These are phyloP conservation scores for Hirundo rustica DNA, from an alignment of 2,797 vertebrate genomes.

Conservation along the genomic window DNA sequence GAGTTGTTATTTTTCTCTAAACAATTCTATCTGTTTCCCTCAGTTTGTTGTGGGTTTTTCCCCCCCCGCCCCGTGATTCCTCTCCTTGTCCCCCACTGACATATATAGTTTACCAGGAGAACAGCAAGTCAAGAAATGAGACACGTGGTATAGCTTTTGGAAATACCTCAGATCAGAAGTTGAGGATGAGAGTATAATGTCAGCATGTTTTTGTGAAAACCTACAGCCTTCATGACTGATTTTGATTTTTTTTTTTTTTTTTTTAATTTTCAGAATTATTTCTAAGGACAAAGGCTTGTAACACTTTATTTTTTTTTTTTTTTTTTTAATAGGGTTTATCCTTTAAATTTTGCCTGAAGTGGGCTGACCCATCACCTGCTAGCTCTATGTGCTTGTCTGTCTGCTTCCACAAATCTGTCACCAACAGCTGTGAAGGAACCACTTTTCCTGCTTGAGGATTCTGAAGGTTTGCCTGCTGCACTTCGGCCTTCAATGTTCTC, in stretches of 20 bases:
- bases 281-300: not conserved
- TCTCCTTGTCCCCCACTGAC: not conserved
- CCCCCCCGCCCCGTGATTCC: not conserved
- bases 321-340: rapidly evolving
- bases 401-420: not conserved
- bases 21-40: not conserved
- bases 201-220: not conserved
- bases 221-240: not conserved
- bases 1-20: not conserved
- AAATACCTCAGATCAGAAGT: not conserved
- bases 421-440: not conserved
- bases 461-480: not conserved
- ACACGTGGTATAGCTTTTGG: not conserved
- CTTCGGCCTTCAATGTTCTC: not conserved
- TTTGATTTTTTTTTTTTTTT: not conserved
- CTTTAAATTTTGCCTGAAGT: not conserved
- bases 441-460: not conserved
- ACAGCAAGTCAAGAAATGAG: not conserved
- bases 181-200: not conserved
- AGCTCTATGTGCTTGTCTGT: not conserved
- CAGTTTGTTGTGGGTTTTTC: no score
- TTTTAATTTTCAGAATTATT: not conserved
- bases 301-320: not conserved
- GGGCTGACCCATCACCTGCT: not conserved
- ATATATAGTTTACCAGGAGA: not conserved